These are phyloP conservation scores for Yponomeuta sedellus DNA, from an alignment of 2,888 invertebrate species.

Conservation along the genomic window DNA sequence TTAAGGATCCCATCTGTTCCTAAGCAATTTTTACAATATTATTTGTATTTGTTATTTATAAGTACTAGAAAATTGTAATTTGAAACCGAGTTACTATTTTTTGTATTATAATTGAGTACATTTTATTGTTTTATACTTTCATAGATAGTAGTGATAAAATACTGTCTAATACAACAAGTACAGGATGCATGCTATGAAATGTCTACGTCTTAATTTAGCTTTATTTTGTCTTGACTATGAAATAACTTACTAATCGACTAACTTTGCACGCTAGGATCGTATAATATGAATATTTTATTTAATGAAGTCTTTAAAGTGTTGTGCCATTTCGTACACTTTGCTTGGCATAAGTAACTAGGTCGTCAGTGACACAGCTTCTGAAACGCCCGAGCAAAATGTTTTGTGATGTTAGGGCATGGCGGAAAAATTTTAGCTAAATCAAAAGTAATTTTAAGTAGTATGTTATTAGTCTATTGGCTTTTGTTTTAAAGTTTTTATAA, in stretches of 20 bases:
- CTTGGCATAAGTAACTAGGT: not conserved
- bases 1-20: constrained; percentile 60
- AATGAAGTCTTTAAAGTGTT: constrained; percentile 1
- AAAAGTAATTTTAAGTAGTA: not conserved
- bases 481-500: constrained; percentile 1
- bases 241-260: constrained; percentile 24
- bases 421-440: not conserved
- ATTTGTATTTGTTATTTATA: constrained; percentile 33
- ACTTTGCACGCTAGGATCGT: constrained; percentile 9
- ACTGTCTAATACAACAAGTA: constrained; percentile 30
- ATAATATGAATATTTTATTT: constrained; percentile 10
- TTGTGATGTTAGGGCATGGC: not conserved
- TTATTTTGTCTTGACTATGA: constrained; percentile 32
- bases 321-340: constrained; percentile 8
- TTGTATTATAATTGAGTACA: constrained; percentile 60
- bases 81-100: constrained; percentile 44
- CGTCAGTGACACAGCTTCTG: not conserved
- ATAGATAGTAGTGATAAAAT: constrained; percentile 37
- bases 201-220: constrained; percentile 32
- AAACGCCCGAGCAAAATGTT: not conserved
- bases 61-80: constrained; percentile 49
- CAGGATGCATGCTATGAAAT: constrained; percentile 35
- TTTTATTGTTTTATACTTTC: constrained; percentile 53
- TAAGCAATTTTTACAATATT: constrained; percentile 49
- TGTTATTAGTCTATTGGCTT: not conserved